Evolutionary conservation across 1,140 invertebrate genomes (phyloP).

Genomic region (Doryteuthis pealeii): DNA sequence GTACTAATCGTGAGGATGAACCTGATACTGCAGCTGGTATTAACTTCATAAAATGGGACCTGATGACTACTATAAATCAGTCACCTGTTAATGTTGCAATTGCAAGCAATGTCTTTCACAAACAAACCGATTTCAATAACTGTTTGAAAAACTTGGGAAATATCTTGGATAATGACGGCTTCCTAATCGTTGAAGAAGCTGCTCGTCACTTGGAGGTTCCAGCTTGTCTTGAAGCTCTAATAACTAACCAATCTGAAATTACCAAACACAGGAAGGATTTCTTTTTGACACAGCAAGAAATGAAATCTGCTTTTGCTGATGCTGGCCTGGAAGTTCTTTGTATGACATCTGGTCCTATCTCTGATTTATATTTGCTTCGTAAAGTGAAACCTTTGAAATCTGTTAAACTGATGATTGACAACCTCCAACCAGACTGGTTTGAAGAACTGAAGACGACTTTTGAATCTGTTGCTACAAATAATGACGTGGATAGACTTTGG

Average conservation of each 20-base stretch:
- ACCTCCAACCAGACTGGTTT: slow-evolving; percentile 71
- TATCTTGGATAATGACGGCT: slow-evolving; percentile 73
- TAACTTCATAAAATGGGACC: slow-evolving; percentile 49
- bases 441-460: slow-evolving; percentile 71
- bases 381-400: slow-evolving; percentile 14
- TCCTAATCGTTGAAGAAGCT: slow-evolving; percentile 77
- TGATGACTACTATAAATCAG: slow-evolving; percentile 28
- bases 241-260: slow-evolving; percentile 17
- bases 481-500: slow-evolving; percentile 55
- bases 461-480: slow-evolving; percentile 60
- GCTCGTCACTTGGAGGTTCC: slow-evolving; percentile 60
- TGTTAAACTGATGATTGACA: slow-evolving; percentile 43
- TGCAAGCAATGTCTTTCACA: slow-evolving; percentile 53
- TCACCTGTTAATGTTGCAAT: slow-evolving; percentile 53
- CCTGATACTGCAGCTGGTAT: slow-evolving; percentile 44
- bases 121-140: slow-evolving; percentile 50
- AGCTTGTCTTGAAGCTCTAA: slow-evolving; percentile 31
- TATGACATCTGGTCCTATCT: slow-evolving; percentile 45
- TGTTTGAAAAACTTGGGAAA: slow-evolving; percentile 60
- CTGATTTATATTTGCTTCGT: slow-evolving; percentile 51
- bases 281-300: slow-evolving; percentile 49
- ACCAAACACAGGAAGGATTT: slow-evolving; percentile 31
- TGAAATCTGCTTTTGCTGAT: slow-evolving; percentile 58
- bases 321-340: slow-evolving; percentile 58
- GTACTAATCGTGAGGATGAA: slow-evolving; percentile 45